These are phyloP conservation scores for Sturnira hondurensis DNA, from an alignment of 2,113 vertebrate genomes.

Conservation along the genomic window DNA sequence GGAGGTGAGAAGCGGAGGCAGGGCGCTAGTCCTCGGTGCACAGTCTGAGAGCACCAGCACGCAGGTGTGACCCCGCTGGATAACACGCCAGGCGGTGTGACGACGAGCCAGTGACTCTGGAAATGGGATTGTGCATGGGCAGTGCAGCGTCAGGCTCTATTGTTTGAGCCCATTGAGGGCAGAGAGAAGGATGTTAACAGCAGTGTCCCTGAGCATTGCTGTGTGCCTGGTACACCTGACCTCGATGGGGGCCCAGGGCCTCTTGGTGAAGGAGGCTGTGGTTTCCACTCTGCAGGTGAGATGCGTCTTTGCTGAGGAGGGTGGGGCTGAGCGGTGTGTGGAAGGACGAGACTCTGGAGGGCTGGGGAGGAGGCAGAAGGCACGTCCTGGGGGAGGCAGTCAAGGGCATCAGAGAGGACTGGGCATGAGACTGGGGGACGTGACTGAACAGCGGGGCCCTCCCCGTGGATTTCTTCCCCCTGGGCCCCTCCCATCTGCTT, in stretches of 20 bases:
- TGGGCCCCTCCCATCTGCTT: background rate
- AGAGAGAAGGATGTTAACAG: too few species aligned
- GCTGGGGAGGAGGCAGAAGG: background rate
- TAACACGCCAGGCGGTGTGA: too few species aligned
- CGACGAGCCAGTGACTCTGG: background rate
- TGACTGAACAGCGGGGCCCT: fast-evolving
- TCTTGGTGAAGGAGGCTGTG: fast-evolving
- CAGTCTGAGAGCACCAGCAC: background rate
- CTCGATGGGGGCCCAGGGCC: fast-evolving
- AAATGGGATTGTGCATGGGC: too few species aligned
- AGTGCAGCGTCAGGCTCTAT: too few species aligned
- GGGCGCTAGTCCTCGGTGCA: background rate
- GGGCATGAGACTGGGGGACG: background rate
- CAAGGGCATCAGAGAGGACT: too few species aligned
- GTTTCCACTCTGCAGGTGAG: fast-evolving
- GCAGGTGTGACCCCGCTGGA: background rate
- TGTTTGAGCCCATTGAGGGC: too few species aligned
- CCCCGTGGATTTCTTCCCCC: fast-evolving
- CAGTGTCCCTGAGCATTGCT: background rate
- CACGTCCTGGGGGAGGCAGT: background rate
- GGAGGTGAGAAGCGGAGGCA: fast-evolving
- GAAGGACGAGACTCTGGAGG: background rate
- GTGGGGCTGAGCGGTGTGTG: too few species aligned
- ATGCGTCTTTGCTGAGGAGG: background rate
- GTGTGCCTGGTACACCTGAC: fast-evolving